These are phyloP conservation scores for Homalodisca vitripennis DNA, from an alignment of 1,140 invertebrate genomes.

Conservation along the genomic window DNA sequence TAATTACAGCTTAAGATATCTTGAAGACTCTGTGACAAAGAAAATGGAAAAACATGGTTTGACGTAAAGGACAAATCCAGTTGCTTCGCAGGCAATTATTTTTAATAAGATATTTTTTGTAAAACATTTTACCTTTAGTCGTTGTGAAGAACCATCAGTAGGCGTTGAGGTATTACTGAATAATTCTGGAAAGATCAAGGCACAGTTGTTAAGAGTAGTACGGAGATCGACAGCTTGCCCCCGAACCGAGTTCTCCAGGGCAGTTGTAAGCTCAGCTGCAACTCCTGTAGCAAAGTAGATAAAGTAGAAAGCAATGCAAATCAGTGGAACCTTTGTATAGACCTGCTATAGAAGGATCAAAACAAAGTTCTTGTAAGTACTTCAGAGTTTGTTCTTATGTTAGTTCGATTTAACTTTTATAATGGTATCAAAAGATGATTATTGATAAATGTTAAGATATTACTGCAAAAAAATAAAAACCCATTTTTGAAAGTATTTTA, in stretches of 20 bases:
- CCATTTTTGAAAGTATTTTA: no score
- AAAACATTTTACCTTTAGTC: slow-evolving; percentile 6
- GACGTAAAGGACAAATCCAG: background rate
- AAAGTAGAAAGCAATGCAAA: no score
- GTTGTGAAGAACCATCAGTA: slow-evolving; percentile 1
- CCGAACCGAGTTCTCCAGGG: slow-evolving; percentile 57
- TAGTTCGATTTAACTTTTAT: no score
- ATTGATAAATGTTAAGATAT: no score
- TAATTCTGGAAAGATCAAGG: slow-evolving; percentile 52
- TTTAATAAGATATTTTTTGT: slow-evolving; percentile 25
- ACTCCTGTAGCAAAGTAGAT: slow-evolving; percentile 45
- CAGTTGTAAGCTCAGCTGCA: slow-evolving; percentile 57
- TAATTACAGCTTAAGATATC: background rate
- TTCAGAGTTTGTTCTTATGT: no score
- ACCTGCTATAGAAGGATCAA: no score
- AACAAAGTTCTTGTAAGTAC: no score
- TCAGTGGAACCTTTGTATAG: no score
- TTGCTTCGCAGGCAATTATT: slow-evolving; percentile 14
- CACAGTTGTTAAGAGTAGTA: slow-evolving; percentile 51
- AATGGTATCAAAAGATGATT: no score
- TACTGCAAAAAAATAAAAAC: no score
- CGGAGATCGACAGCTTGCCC: slow-evolving; percentile 56
- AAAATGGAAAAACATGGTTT: background rate
- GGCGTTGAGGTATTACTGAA: slow-evolving; percentile 41
- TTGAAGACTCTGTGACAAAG: background rate